Percentiles rank a stretch among this genome's conserved stretches.
Conservation (phyloP, 2,888 invertebrate genomes). For the Lypha dubia region DNA sequence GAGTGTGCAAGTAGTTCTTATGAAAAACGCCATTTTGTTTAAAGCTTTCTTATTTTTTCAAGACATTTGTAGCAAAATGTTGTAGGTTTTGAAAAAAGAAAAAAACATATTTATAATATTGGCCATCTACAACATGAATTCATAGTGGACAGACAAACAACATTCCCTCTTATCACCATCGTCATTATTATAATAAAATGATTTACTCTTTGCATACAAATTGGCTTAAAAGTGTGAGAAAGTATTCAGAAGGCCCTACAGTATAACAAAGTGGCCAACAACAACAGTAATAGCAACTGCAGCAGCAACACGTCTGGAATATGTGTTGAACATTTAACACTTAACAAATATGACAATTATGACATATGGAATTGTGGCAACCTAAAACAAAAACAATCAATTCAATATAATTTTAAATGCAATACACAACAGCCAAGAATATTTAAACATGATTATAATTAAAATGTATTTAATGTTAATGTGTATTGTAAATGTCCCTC, state of each 20-base stretch:
- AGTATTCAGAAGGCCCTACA: conserved; percentile 32
- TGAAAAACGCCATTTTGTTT: conserved; percentile 71
- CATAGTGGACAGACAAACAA: conserved; percentile 17
- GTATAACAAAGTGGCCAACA: conserved; percentile 17
- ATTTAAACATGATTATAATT: conserved; percentile 36
- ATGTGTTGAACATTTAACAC: conserved; percentile 67
- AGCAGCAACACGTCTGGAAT: conserved; percentile 58
- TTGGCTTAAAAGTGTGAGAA: conserved; percentile 59
- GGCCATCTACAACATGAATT: conserved; percentile 44
- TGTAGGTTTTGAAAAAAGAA: conserved; percentile 48
- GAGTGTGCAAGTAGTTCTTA: conserved; percentile 53
- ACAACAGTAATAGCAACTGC: conserved; percentile 13
- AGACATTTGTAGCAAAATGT: conserved; percentile 59
- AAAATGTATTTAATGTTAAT: conserved; percentile 19
- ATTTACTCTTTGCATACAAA: conserved; percentile 68
- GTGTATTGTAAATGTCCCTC: conserved; percentile 38
- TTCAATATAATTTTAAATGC: conserved; percentile 41
- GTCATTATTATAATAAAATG: conserved; percentile 64
- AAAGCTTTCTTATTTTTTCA: conserved; percentile 19
- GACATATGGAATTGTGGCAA: conserved; percentile 68
- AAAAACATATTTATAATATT: conserved; percentile 48
- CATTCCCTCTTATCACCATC: conserved; percentile 59
- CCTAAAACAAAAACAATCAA: conserved; percentile 12
- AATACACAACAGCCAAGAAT: conserved; percentile 17
- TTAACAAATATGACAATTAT: conserved; percentile 69